Evolutionary conservation across 2,888 invertebrate species (phyloP).

Genomic region (Alentia gelatinosa): DNA sequence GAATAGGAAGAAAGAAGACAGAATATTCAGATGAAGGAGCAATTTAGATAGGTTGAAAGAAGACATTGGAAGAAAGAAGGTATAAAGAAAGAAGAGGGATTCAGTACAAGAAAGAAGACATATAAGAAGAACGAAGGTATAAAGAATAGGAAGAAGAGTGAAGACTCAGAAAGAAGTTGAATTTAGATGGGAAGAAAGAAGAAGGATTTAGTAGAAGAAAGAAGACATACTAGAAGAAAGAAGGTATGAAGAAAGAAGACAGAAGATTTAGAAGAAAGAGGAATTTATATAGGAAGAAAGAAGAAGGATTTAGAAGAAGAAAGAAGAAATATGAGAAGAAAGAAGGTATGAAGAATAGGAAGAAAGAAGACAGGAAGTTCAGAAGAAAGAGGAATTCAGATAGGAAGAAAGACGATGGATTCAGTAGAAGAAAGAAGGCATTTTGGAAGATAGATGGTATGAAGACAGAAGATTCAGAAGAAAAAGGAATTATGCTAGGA

Average conservation of each 20-base stretch:
- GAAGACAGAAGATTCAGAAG: too few relatives aligned
- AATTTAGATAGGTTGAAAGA: background rate
- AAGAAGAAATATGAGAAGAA: background rate
- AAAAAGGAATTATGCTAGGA: too few relatives aligned
- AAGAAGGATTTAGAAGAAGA: background rate
- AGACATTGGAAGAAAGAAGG: conserved; percentile 2
- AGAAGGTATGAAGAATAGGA: background rate
- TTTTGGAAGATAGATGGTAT: too few relatives aligned
- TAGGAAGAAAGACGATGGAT: too few relatives aligned
- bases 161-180: background rate
- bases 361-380: background rate
- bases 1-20: background rate
- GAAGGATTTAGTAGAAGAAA: too few relatives aligned
- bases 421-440: too few relatives aligned
- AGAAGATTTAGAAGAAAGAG: background rate
- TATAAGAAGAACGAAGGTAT: too few relatives aligned
- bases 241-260: background rate
- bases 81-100: background rate
- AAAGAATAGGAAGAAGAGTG: background rate
- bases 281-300: background rate
- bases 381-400: conserved; percentile 32
- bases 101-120: background rate
- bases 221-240: background rate
- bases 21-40: background rate
- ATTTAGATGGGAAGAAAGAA: background rate